A percentile compares a stretch with the other conserved stretches of the same genome.
These are phyloP conservation scores for Cynoglossus semilaevis DNA, from an alignment of 2,113 vertebrate species.

Conservation along the genomic window DNA sequence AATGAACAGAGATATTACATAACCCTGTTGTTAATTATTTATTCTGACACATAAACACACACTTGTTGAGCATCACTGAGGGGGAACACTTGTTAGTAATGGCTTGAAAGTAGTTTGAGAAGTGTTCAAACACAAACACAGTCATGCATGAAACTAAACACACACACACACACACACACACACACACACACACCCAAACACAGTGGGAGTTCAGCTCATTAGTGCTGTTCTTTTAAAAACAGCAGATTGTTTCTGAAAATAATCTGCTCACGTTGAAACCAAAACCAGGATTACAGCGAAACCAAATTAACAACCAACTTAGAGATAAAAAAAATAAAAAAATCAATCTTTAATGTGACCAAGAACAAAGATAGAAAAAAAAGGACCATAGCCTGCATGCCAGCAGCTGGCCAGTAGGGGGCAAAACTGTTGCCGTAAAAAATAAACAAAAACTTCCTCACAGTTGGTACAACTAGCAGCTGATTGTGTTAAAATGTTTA, in stretches of 20 bases:
- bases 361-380: too few species aligned
- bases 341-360: too few species aligned
- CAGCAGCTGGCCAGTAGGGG: too few species aligned
- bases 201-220: slow-evolving; percentile 54
- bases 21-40: slow-evolving; percentile 30
- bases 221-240: slow-evolving; percentile 40
- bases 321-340: too few species aligned
- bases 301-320: too few species aligned
- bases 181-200: slow-evolving; percentile 24
- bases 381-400: too few species aligned
- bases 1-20: slow-evolving; percentile 21
- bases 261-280: slow-evolving; percentile 8
- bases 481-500: too few species aligned
- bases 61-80: slow-evolving; percentile 4
- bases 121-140: slow-evolving; percentile 17
- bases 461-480: too few species aligned
- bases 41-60: slow-evolving; percentile 24
- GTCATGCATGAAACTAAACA: slow-evolving; percentile 27
- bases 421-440: too few species aligned
- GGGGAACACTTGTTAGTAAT: slow-evolving; percentile 23
- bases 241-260: slow-evolving; percentile 51
- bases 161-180: slow-evolving; percentile 26
- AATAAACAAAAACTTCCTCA: too few species aligned
- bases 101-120: slow-evolving; percentile 24
- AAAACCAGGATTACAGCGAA: too few species aligned